Evolutionary conservation across 2,113 vertebrate genomes (phyloP).

Genomic region (Felis catus): F.catus_Fca126_mat1.0 CM031412.1:209374501-209375000

Average conservation of each 20-base stretch:
- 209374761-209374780: conserved; percentile 78
- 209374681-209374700: neutral
- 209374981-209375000: conserved; percentile 78
- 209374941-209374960: conserved; percentile 39
- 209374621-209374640: neutral
- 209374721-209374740: conserved; percentile 72
- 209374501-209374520: neutral
- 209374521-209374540: neutral
- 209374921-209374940: conserved; percentile 38
- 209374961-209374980: conserved; percentile 65
- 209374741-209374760: conserved; percentile 77
- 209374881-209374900: conserved; percentile 21
- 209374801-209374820: neutral
- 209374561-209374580: neutral
- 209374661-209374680: neutral
- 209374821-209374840: neutral
- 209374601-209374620: neutral
- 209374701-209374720: neutral
- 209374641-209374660: neutral
- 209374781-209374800: conserved; percentile 75
- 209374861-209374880: conserved; percentile 59
- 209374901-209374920: conserved; percentile 67
- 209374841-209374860: neutral
- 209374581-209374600: neutral
- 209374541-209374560: neutral